These are phyloP conservation scores for Muraenolepis orangiensis DNA, from an alignment of 2,797 vertebrate species.

Conservation along the genomic window DNA sequence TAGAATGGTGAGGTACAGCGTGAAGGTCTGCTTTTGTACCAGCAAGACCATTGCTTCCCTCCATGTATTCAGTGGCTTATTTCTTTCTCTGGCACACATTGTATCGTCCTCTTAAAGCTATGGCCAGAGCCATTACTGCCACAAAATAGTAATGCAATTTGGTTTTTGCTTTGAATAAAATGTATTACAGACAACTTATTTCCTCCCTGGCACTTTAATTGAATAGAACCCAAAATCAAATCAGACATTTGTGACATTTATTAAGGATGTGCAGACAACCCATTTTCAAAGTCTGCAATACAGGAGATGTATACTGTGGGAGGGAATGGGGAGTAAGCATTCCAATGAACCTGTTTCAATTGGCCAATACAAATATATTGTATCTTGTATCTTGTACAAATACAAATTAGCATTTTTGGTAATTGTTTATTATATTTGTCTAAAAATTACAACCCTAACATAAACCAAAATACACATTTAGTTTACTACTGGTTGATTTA, in stretches of 20 bases:
- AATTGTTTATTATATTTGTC: too few relatives aligned
- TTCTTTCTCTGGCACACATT: conserved; percentile 42
- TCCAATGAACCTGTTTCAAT: too few relatives aligned
- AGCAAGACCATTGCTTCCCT: neutral
- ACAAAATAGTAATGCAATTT: neutral
- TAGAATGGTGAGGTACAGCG: too few relatives aligned
- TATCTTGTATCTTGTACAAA: too few relatives aligned
- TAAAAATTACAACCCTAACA: neutral
- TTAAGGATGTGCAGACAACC: too few relatives aligned
- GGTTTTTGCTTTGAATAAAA: neutral
- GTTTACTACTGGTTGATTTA: neutral
- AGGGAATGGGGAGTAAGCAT: too few relatives aligned
- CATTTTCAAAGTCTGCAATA: neutral
- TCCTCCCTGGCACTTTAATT: neutral
- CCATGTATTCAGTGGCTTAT: neutral
- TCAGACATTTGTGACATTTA: neutral
- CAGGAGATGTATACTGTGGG: too few relatives aligned
- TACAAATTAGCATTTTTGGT: too few relatives aligned
- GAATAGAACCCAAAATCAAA: neutral
- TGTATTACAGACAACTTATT: neutral
- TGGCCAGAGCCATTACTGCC: conserved; percentile 18
- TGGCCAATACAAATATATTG: too few relatives aligned
- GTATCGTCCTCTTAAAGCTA: conserved; percentile 16
- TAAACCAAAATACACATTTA: neutral
- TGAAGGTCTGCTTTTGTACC: neutral